Evolutionary conservation across 2,888 invertebrate species (phyloP).

Genomic region (Dastarcus helophoroides): DNA sequence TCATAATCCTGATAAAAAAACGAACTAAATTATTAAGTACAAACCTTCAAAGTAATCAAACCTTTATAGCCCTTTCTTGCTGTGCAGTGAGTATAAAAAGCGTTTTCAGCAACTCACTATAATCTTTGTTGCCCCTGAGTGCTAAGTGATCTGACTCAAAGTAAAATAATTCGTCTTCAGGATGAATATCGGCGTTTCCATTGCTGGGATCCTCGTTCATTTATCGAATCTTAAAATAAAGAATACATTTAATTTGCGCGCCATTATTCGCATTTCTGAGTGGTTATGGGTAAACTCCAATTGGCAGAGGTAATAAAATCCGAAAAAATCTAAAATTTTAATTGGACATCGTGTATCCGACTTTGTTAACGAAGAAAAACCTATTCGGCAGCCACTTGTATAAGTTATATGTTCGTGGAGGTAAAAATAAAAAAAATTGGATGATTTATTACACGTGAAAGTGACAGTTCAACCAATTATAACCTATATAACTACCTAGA

Average conservation of each 20-base stretch:
- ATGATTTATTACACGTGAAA: slow-evolving; percentile 1
- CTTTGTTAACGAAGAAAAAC: background rate
- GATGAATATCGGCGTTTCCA: slow-evolving; percentile 5
- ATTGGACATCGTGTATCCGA: background rate
- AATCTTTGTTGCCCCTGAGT: slow-evolving; percentile 73
- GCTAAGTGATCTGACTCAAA: slow-evolving; percentile 87
- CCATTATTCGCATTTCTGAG: background rate
- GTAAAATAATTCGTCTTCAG: slow-evolving; percentile 51
- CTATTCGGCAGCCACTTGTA: background rate
- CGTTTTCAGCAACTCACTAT: slow-evolving; percentile 63
- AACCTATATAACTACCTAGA: background rate
- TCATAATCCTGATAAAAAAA: slow-evolving; percentile 51
- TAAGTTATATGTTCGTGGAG: background rate
- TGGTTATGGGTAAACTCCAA: background rate
- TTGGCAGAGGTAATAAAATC: background rate
- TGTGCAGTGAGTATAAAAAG: slow-evolving; percentile 71
- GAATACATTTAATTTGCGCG: slow-evolving; percentile 1
- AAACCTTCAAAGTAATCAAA: slow-evolving; percentile 18
- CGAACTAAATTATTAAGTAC: too few relatives aligned
- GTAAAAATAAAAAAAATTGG: background rate
- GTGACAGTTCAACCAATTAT: background rate
- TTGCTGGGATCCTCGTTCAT: too few relatives aligned
- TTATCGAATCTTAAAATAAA: too few relatives aligned
- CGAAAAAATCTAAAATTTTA: background rate
- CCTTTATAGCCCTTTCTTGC: slow-evolving; percentile 51